Conservation (phyloP, 2,113 vertebrate genomes). For the Nannospalax galili region DNA sequence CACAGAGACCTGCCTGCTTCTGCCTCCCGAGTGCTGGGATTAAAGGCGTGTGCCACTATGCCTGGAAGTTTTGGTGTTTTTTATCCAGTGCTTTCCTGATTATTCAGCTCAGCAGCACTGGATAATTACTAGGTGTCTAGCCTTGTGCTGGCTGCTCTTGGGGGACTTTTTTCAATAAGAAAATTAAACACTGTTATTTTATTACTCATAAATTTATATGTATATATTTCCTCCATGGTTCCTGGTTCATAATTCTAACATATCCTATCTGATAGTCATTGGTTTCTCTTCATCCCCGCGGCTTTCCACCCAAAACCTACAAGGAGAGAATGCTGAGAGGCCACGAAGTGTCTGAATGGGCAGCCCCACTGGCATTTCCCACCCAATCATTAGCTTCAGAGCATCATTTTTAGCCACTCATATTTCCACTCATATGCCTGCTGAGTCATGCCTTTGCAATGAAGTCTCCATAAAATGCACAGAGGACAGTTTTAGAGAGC, state of each 20-base stretch:
- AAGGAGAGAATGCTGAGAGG: not conserved
- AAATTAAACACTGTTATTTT: not conserved
- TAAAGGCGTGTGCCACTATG: too few species aligned
- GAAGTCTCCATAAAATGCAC: not conserved
- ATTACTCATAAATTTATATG: not conserved
- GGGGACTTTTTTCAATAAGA: not conserved
- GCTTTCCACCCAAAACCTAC: not conserved
- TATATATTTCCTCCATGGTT: not conserved
- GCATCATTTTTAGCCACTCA: not conserved
- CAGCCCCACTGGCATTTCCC: not conserved
- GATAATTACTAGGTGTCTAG: not conserved
- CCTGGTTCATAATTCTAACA: not conserved
- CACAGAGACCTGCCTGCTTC: too few species aligned
- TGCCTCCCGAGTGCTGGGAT: too few species aligned
- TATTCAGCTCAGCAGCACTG: not conserved
- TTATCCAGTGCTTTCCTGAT: not conserved
- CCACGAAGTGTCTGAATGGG: not conserved
- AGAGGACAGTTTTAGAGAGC: not conserved
- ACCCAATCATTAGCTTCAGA: not conserved
- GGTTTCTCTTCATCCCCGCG: not conserved
- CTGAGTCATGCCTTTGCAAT: not conserved
- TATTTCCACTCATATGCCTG: not conserved
- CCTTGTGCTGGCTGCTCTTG: not conserved
- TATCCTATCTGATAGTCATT: not conserved
- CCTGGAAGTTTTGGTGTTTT: slow-evolving; percentile 26